A percentile compares a stretch with the other conserved stretches of the same genome.
Evolutionary conservation across 2,113 vertebrate genomes (phyloP).

Genomic region (Triplophysa tibetana): DNA sequence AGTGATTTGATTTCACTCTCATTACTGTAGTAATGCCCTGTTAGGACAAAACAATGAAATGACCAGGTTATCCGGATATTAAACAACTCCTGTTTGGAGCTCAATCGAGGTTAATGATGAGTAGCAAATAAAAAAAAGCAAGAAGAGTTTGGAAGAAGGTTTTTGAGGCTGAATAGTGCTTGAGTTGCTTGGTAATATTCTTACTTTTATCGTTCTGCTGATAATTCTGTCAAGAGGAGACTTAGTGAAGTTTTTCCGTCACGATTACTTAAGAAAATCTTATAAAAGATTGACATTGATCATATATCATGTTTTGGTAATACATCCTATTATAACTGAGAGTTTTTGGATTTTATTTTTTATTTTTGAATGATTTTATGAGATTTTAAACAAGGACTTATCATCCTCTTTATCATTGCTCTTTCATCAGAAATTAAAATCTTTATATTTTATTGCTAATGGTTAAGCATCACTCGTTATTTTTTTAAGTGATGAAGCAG

Average conservation of each 20-base stretch:
- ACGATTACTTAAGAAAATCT: no score
- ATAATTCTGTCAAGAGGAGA: no score
- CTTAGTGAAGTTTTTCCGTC: no score
- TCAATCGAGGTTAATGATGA: constrained; percentile 31
- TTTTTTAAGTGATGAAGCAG: no score
- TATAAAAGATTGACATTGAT: no score
- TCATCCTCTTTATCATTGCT: no score
- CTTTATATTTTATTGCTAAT: background rate
- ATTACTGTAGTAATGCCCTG: constrained; percentile 68
- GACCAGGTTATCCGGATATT: constrained; percentile 70
- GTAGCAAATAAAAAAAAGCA: constrained; percentile 29
- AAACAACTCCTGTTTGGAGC: constrained; percentile 50
- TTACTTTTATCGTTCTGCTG: no score
- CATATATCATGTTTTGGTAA: no score
- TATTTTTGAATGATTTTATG: no score
- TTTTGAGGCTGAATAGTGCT: background rate
- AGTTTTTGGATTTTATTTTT: no score
- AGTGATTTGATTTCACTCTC: constrained; percentile 73
- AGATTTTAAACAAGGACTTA: constrained; percentile 37
- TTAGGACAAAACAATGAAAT: constrained; percentile 70
- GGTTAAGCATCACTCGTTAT: no score
- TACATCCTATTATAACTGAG: constrained; percentile 7
- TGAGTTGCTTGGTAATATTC: background rate
- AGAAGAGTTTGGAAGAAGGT: background rate
- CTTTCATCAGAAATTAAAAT: no score